Evolutionary conservation across 2,797 vertebrate species (phyloP).

Genomic region (Tiaroga cobitis): DNA sequence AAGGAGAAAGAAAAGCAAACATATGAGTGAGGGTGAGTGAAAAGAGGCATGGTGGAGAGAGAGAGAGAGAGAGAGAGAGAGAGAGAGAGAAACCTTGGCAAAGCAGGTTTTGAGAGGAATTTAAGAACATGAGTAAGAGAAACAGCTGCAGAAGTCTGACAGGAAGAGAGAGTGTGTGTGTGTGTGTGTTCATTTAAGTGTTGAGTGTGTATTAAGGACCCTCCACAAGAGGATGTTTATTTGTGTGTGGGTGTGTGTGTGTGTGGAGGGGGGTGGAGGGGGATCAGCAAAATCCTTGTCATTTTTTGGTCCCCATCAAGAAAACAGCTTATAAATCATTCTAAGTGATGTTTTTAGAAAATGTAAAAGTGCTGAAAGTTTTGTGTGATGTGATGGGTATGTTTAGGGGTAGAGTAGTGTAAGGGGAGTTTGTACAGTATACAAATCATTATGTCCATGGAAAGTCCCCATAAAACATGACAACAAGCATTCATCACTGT

Average conservation of each 20-base stretch:
- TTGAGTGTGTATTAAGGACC: neutral
- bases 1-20: constrained; percentile 21
- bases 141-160: constrained; percentile 56
- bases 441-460: too few species aligned
- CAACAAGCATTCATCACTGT: too few species aligned
- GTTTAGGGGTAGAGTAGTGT: too few species aligned
- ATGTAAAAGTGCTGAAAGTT: too few species aligned
- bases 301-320: too few species aligned
- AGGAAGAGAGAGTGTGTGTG: constrained; percentile 18
- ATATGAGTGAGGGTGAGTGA: constrained; percentile 11
- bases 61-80: neutral
- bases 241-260: neutral
- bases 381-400: too few species aligned
- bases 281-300: too few species aligned
- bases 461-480: too few species aligned
- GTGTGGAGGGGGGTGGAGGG: neutral
- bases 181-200: neutral
- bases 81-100: constrained; percentile 37
- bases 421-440: too few species aligned
- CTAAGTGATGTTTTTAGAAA: too few species aligned
- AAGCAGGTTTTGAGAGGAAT: constrained; percentile 45
- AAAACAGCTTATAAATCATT: too few species aligned
- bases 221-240: neutral
- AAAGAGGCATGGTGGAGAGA: constrained; percentile 5
- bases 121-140: constrained; percentile 46